These are phyloP conservation scores for Podarcis siculus DNA, from an alignment of 2,797 vertebrate species.

Conservation along the genomic window DNA sequence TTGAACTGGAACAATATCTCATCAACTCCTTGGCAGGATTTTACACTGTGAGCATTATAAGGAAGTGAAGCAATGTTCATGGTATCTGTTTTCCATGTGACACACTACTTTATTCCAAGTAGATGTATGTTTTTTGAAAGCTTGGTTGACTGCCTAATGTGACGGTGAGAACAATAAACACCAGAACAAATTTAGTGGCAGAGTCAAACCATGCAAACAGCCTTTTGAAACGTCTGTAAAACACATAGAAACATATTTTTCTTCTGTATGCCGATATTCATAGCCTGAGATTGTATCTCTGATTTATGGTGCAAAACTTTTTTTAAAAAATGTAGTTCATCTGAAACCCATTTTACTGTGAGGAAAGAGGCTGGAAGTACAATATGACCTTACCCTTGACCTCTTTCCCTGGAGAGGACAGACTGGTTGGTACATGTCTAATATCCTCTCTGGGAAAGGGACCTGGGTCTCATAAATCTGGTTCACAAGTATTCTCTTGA, in stretches of 20 bases:
- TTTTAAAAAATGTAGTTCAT: slow-evolving; percentile 6
- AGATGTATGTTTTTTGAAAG: background rate
- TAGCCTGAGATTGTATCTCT: slow-evolving; percentile 25
- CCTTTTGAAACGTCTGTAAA: slow-evolving; percentile 14
- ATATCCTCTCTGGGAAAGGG: slow-evolving; percentile 23
- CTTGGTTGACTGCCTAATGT: slow-evolving; percentile 16
- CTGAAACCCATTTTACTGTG: slow-evolving; percentile 11
- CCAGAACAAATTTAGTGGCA: slow-evolving; percentile 11
- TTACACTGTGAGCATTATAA: background rate
- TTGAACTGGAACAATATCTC: background rate
- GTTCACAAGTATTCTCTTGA: slow-evolving; percentile 21
- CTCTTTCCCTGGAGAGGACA: slow-evolving; percentile 31
- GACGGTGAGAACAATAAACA: slow-evolving; percentile 18
- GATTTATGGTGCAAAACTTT: slow-evolving; percentile 18
- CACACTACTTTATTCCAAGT: background rate
- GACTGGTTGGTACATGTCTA: slow-evolving; percentile 26
- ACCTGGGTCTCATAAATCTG: background rate
- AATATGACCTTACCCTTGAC: slow-evolving; percentile 42
- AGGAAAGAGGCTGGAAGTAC: slow-evolving; percentile 40
- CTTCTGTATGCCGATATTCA: slow-evolving; percentile 48
- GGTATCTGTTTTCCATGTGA: background rate
- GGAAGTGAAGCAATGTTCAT: background rate
- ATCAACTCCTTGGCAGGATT: background rate
- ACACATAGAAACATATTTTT: slow-evolving; percentile 41
- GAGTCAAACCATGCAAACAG: slow-evolving; percentile 21